These are phyloP conservation scores for Rhinichthys osculus DNA, from an alignment of 2,797 vertebrate species.

Conservation along the genomic window DNA sequence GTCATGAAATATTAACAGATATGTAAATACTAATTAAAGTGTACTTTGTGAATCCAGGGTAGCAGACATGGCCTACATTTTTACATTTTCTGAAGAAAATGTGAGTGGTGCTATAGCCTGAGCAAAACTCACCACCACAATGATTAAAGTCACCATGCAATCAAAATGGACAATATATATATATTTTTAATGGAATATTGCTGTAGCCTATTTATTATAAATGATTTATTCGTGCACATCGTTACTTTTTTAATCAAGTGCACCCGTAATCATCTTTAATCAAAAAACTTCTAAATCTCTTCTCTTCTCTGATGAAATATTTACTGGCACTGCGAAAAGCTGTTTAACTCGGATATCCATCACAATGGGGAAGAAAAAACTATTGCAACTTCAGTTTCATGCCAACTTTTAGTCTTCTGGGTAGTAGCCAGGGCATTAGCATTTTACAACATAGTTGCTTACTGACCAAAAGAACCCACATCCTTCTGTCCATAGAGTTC, in stretches of 20 bases:
- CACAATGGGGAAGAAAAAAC: not conserved
- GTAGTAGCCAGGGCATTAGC: not conserved
- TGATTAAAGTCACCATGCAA: not conserved
- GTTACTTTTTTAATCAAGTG: not conserved
- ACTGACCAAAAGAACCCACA: not conserved
- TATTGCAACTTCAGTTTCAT: not conserved
- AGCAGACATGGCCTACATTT: not conserved
- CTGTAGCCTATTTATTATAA: too few relatives aligned
- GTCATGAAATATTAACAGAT: conserved; percentile 25
- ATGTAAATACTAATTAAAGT: conserved; percentile 6
- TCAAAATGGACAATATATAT: not conserved
- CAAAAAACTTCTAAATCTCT: not conserved
- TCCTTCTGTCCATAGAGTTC: not conserved
- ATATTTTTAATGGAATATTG: too few relatives aligned
- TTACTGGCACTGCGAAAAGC: not conserved
- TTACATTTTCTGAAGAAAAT: not conserved
- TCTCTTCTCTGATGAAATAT: not conserved
- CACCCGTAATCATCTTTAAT: not conserved
- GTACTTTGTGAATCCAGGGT: not conserved
- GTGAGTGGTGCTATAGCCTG: not conserved
- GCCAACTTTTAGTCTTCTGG: not conserved
- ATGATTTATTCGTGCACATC: not conserved
- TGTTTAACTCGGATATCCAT: not conserved
- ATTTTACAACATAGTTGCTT: not conserved
- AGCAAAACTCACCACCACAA: not conserved